Evolutionary conservation across 2,888 invertebrate genomes (phyloP), one percentile per base, ranked within the genome.

Genomic region (Autographa gamma): DNA sequence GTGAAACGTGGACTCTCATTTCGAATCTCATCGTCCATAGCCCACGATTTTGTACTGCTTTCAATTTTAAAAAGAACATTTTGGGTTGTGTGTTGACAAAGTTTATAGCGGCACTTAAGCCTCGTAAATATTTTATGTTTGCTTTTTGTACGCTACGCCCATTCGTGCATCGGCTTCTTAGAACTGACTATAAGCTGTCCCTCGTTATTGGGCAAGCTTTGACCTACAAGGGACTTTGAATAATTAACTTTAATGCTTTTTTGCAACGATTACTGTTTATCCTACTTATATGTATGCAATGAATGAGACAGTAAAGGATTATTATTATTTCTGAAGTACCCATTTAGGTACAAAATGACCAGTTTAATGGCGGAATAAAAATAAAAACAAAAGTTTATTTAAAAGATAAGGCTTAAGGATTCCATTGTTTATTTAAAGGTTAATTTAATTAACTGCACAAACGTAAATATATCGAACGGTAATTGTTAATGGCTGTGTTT

Each of bases 1-100:
- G 91, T 93, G 92, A 92, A 85, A 82, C 83, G 84, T 87, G 80
- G 87, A 84, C 88, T 91, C 88, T 84, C 87, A 88, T 91, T 91
- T 90, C 85, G 84, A 88, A 89, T 86, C 83, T 85, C 79, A 66
- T 74, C 82, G 75, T 84, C 88, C 90, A 90, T 91, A 92, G 82
- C 84, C 87, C 88, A 93, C 90, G 81, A 81, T 83, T 81, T 82
- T 80, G 68, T 80, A 70, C 67, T 68, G 60, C 63, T 70, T 82
- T 76, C 72, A 64, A 65, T 76, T 81, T 72, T 77, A 84, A 71
- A 59, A 73, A 82, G 79, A 66, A 70, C 66, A 69, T 79, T 82
- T 80, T 72, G 71, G 77, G 69, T 73, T 71, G 74, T 76, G 60
- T 74, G 77, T 84, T 84, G 74, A 79, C 85, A 83, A 88, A 70